phyloP scores from a whole-genome alignment of 2,888 invertebrate genomes.

The Tetranychus truncatus region DNA sequence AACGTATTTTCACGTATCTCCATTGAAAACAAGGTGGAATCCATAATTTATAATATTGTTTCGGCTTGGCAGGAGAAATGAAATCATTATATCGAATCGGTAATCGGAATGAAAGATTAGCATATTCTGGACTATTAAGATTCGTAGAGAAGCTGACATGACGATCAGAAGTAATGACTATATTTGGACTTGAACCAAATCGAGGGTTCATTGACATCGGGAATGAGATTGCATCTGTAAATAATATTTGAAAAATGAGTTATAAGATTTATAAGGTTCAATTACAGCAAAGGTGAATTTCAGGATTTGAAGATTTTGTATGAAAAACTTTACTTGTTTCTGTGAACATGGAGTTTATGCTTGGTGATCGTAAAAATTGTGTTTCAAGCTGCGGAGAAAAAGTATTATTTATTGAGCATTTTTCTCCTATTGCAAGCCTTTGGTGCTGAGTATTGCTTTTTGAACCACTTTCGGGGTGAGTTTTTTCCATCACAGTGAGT shows the following conservation, averaged over 20 bases:
- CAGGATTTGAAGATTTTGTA: background rate
- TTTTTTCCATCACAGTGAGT: background rate
- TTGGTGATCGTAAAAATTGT: background rate
- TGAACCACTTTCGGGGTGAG: background rate
- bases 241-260: background rate
- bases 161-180: background rate
- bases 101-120: background rate
- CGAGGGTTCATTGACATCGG: background rate
- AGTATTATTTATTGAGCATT: background rate
- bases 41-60: conserved; percentile 55
- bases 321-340: background rate
- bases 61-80: conserved; percentile 29
- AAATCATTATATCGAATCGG: background rate
- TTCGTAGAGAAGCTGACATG: background rate
- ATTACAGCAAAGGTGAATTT: background rate
- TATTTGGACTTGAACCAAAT: background rate
- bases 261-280: background rate
- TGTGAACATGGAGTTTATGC: background rate
- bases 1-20: conserved; percentile 54
- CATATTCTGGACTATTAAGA: background rate
- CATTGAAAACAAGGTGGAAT: conserved; percentile 39
- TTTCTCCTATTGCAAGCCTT: background rate
- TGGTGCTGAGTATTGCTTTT: background rate
- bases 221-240: background rate
- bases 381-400: background rate